Evolutionary conservation across 2,888 invertebrate genomes (phyloP).

Genomic region (Trilocha varians): DNA sequence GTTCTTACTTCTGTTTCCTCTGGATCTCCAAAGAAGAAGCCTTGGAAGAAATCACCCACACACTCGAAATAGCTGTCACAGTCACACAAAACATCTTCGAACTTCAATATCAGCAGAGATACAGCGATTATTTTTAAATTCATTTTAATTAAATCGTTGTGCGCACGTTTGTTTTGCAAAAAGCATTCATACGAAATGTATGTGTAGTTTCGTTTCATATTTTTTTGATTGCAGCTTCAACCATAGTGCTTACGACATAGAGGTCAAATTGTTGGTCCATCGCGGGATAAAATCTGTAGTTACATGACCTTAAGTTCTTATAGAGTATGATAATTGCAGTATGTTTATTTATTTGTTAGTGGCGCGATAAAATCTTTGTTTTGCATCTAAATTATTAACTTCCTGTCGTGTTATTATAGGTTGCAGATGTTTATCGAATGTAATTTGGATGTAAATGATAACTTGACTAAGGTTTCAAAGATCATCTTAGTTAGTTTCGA

Average conservation of each 20-base stretch:
- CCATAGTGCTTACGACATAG: not conserved
- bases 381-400: too few species aligned
- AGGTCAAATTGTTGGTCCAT: not conserved
- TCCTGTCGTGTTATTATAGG: too few species aligned
- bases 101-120: slow-evolving; percentile 19
- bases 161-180: not conserved
- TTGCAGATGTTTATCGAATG: too few species aligned
- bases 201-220: not conserved
- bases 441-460: too few species aligned
- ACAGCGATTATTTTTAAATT: slow-evolving; percentile 24
- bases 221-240: not conserved
- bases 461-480: too few species aligned
- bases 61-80: slow-evolving; percentile 38
- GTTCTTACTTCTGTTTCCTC: slow-evolving; percentile 15
- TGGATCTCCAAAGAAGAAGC: slow-evolving; percentile 23
- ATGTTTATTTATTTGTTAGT: not conserved
- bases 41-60: slow-evolving; percentile 25
- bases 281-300: slow-evolving; percentile 4
- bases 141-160: slow-evolving; percentile 12
- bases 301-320: slow-evolving; percentile 5
- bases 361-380: too few species aligned
- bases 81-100: slow-evolving; percentile 27
- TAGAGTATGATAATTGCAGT: slow-evolving; percentile 1
- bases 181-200: not conserved
- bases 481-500: too few species aligned